Evolutionary conservation across 2,888 invertebrate species (phyloP), one percentile per base, ranked within the genome.

Genomic region (Noctua janthe): DNA sequence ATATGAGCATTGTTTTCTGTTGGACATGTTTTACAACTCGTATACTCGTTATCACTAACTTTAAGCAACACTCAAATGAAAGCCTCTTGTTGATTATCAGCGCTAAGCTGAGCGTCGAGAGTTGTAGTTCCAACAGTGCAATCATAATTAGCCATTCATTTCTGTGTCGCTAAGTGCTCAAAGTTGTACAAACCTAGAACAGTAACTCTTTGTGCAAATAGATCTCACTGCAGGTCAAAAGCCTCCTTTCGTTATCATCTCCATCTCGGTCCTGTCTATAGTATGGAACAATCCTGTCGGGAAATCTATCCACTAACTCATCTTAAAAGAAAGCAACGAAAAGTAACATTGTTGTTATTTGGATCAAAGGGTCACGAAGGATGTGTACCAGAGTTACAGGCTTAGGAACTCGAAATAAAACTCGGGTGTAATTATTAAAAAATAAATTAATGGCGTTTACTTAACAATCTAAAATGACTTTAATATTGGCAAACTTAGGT

Each of bases 401-500:
- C 13, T 39, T 43, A 13, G 39, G 6, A 7, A 29, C 7, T 39
- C 43, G 39, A 17, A 69, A 69, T 85, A 59, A 85, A 85, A 85
- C 35, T 20, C 23, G 0, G 1, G 0, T 35, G 0, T 72, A 51
- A 69, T 70, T 70, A 64, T 75, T 0, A 39, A 56, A 39, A 72
- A 83, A 83, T 83, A 83, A 83, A 81, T 83, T 76, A 83, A 83
- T 83, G 81, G 47, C 81, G 66, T 73, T 83, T 66, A 80, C 71
- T 84, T 80, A 85, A 6, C 0, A 43, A 51, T 17, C 66, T 78
- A 47, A 66, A 15, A 59, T 13, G 5, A 56, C 77, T 76, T 35
- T 23, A 49, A 59, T 51, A 51, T 47, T 20, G 6, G 15, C 13
- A n/a, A 4, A 49, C 74, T 35, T 47, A 74, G 6, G 17, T 47